Evolutionary conservation across 2,797 vertebrate species (phyloP).

Genomic region (Rhinatrema bivittatum): DNA sequence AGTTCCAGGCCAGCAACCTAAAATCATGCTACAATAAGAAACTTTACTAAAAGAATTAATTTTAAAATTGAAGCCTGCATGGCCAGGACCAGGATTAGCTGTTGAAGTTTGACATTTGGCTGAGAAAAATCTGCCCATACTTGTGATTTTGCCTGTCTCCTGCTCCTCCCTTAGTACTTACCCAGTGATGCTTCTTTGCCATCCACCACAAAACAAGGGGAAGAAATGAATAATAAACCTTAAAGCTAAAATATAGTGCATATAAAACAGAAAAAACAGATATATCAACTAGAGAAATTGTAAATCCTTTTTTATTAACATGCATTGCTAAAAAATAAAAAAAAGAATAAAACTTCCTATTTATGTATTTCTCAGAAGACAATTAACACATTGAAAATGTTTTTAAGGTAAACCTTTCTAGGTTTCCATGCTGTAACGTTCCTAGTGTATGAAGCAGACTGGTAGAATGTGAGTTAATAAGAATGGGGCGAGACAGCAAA

Average conservation of each 20-base stretch:
- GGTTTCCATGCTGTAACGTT: no score
- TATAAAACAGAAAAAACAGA: slow-evolving; percentile 47
- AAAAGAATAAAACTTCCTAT: slow-evolving; percentile 28
- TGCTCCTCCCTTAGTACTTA: no score
- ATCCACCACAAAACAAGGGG: no score
- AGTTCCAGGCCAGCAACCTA: no score
- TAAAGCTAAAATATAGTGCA: slow-evolving; percentile 43
- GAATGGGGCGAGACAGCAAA: slow-evolving; percentile 51
- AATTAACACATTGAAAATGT: slow-evolving; percentile 34
- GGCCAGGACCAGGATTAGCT: no score
- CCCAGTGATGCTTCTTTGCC: no score
- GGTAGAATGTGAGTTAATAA: slow-evolving; percentile 40
- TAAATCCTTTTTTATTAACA: slow-evolving; percentile 54
- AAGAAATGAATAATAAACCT: slow-evolving; percentile 60
- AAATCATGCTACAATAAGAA: no score
- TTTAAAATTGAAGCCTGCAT: no score
- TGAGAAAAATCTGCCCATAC: no score
- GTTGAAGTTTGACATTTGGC: no score
- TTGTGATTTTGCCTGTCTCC: no score
- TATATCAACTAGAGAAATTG: slow-evolving; percentile 55
- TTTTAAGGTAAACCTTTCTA: slow-evolving; percentile 18
- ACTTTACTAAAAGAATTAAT: no score
- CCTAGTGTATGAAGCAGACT: slow-evolving; percentile 38
- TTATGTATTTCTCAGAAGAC: slow-evolving; percentile 34
- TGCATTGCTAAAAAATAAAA: slow-evolving; percentile 44